These are phyloP conservation scores for Agonum fuliginosum DNA, from an alignment of 2,888 invertebrate genomes.

Conservation along the genomic window DNA sequence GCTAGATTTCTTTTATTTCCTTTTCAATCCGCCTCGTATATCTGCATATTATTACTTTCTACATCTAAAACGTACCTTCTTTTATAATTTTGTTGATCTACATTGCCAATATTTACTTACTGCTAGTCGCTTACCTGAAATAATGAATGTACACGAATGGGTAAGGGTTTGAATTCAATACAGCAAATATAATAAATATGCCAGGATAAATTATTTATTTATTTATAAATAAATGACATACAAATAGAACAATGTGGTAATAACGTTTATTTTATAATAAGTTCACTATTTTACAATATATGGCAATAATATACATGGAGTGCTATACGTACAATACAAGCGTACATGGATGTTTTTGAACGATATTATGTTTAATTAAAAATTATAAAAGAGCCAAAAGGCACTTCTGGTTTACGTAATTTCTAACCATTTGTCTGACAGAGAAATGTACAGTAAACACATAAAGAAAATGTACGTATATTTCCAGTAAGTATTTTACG, in stretches of 20 bases:
- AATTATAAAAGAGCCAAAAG: constrained; percentile 3
- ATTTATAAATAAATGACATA: constrained; percentile 52
- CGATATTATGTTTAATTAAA: constrained; percentile 28
- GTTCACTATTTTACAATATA: constrained; percentile 58
- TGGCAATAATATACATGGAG: constrained; percentile 58
- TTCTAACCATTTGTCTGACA: constrained; percentile 30
- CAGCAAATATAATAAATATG: neutral
- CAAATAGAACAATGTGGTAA: constrained; percentile 56
- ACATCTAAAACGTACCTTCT: too few relatives aligned
- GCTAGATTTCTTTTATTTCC: too few relatives aligned
- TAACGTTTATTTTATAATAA: constrained; percentile 58
- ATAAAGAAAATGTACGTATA: too few relatives aligned
- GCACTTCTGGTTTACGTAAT: constrained; percentile 29
- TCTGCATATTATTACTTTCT: too few relatives aligned
- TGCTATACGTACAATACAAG: constrained; percentile 54
- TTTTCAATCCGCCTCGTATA: too few relatives aligned
- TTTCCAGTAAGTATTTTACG: too few relatives aligned
- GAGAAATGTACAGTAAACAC: too few relatives aligned
- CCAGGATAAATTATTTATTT: constrained; percentile 38
- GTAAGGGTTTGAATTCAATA: neutral
- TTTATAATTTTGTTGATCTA: too few relatives aligned
- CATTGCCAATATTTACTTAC: too few relatives aligned
- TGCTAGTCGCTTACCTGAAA: too few relatives aligned
- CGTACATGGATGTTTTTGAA: constrained; percentile 43
- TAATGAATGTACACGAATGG: too few relatives aligned